Evolutionary conservation across 2,113 vertebrate genomes (phyloP), one percentile per base, ranked within the genome.

Genomic region (Grallaria varia): DNA sequence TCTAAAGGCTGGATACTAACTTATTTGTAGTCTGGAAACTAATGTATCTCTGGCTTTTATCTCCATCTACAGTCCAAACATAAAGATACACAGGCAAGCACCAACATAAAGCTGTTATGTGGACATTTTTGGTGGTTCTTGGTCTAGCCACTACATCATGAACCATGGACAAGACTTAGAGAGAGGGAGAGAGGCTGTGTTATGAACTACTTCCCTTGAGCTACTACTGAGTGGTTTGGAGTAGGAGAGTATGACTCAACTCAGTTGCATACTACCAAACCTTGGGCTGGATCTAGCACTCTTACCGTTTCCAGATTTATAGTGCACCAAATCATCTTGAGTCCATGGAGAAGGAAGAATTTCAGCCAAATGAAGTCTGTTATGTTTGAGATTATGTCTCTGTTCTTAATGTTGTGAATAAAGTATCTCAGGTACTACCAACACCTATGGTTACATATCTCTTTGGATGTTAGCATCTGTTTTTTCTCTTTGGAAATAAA

Each of bases 161-260:
- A 60, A 60, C 25, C 74, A 35, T 12, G 20, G 28, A 18, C 10
- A 74, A 37, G 49, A 40, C 37, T 62, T 45, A 45, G 21, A 3
- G 23, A 66, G n/a, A 50, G 13, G n/a, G n/a, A 15, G 30, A 52
- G 44, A 55, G 30, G 15, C 6, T 5, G 6, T 73, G 4, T 44
- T n/a, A 15, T 33, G 31, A 53, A 13, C 52, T 58, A 3, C 16
- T 58, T 80, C 16, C 24, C 19, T 64, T 50, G 28, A 83, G 9
- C 10, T 52, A 20, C 24, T 64, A 25, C 24, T 30, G 19, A 73
- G 19, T 40, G 28, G 4, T 19, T 63, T 0, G 0, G 1, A 62
- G 6, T 33, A 47, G 27, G 3, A 84, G 2, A 53, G 3, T 49
- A 17, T 3, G 3, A 50, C 15, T 33, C n/a, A 73, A 27, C 40